These are phyloP conservation scores for Octonoba sinensis DNA, from an alignment of 2,888 invertebrate species.

Conservation along the genomic window DNA sequence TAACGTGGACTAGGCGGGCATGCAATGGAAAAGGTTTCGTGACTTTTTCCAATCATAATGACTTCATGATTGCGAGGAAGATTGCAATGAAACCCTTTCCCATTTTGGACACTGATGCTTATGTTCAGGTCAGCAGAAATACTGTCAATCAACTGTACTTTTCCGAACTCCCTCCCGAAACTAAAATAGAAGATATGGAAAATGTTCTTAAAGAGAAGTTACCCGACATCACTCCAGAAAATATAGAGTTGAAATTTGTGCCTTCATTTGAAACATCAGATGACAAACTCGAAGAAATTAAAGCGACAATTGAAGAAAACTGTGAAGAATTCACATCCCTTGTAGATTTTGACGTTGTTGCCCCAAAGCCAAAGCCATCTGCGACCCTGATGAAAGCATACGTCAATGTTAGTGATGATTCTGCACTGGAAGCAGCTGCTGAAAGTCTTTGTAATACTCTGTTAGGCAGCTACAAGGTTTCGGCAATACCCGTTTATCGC, in stretches of 20 bases:
- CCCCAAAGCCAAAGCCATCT: conserved; percentile 25
- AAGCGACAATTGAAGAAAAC: conserved; percentile 2
- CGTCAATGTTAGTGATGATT: conserved; percentile 12
- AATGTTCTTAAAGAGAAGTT: conserved; percentile 7
- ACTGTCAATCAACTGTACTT: conserved; percentile 24
- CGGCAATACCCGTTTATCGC: conserved; percentile 14
- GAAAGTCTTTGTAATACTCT: conserved; percentile 4
- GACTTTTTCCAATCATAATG: conserved; percentile 4
- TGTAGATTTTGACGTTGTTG: conserved; percentile 15
- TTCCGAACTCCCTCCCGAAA: conserved; percentile 37
- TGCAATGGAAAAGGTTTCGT: conserved; percentile 35
- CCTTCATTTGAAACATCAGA: conserved; percentile 41
- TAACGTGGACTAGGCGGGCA: conserved; percentile 40
- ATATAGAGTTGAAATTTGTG: conserved; percentile 17
- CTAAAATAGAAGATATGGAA: conserved; percentile 8
- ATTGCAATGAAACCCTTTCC: conserved; percentile 13
- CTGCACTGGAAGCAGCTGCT: conserved; percentile 7
- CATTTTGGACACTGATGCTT: conserved; percentile 22
- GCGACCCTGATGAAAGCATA: conserved; percentile 22
- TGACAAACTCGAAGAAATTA: conserved; percentile 10
- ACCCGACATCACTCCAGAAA: conserved; percentile 16
- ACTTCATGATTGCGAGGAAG: conserved; percentile 29
- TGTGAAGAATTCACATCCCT: conserved; percentile 10
- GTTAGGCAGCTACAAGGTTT: neutral
- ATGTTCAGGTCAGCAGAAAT: conserved; percentile 24